A percentile compares a stretch with the other conserved stretches of the same genome.
Evolutionary conservation across 2,888 invertebrate species (phyloP).

Genomic region (Slavum lentiscoides): DNA sequence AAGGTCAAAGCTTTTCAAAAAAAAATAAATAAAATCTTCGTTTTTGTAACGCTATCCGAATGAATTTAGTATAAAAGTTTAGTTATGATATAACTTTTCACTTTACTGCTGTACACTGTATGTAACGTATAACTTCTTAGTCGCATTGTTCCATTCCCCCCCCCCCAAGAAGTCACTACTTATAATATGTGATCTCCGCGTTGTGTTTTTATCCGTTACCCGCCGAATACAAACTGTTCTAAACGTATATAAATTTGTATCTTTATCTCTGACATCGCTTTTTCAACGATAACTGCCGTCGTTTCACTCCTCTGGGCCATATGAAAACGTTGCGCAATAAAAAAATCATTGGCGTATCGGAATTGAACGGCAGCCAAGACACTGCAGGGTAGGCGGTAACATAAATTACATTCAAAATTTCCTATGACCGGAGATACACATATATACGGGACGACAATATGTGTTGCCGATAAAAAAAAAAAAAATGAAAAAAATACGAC

Average conservation of each 20-base stretch:
- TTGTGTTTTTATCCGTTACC: neutral
- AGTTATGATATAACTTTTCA: constrained; percentile 1
- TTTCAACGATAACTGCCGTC: neutral
- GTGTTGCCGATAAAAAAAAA: neutral
- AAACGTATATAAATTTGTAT: constrained; percentile 7
- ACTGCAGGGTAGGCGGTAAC: constrained; percentile 13
- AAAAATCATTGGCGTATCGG: constrained; percentile 28
- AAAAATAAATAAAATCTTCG: neutral
- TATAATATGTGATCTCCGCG: neutral
- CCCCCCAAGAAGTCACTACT: neutral
- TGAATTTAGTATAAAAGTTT: constrained; percentile 18
- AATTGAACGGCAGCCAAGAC: constrained; percentile 37
- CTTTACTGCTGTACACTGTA: neutral
- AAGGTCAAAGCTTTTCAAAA: neutral
- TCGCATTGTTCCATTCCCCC: neutral
- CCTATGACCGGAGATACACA: neutral
- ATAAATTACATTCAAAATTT: constrained; percentile 35
- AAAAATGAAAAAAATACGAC: neutral
- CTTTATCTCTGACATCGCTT: constrained; percentile 19
- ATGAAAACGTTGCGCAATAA: constrained; percentile 17
- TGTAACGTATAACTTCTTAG: neutral
- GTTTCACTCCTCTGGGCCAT: neutral
- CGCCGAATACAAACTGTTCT: neutral
- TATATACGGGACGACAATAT: constrained; percentile 1
- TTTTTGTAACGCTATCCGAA: neutral